A percentile compares a stretch with the other conserved stretches of the same genome.
These are phyloP conservation scores for Zoanthus solanderi DNA, from an alignment of 92 coral and sea anemone genomes.

Conservation along the genomic window DNA sequence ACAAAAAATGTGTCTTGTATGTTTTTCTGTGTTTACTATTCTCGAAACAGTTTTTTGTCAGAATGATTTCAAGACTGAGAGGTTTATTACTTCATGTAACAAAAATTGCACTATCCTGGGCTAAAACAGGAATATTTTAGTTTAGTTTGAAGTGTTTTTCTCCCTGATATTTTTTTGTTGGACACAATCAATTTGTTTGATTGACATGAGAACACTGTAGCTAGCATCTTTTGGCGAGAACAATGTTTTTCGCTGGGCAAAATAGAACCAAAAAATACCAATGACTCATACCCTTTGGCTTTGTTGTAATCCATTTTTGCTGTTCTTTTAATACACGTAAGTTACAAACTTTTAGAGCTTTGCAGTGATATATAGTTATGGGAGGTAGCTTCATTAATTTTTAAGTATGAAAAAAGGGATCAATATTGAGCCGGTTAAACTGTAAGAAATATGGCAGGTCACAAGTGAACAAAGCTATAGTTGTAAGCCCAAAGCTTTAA, in stretches of 20 bases:
- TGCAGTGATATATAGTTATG: background rate
- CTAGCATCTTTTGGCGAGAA: constrained; percentile 45
- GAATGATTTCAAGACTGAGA: constrained; percentile 19
- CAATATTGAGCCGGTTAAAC: no score
- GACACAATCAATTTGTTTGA: constrained; percentile 44
- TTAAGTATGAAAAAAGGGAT: background rate
- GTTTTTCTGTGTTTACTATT: constrained; percentile 9
- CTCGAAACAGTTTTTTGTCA: constrained; percentile 22
- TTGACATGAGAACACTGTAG: constrained; percentile 38
- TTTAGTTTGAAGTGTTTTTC: constrained; percentile 56
- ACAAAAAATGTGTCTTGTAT: constrained; percentile 32
- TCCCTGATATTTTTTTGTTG: constrained; percentile 45
- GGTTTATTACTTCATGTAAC: constrained; percentile 36
- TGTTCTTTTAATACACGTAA: constrained; percentile 48
- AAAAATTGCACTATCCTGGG: constrained; percentile 44
- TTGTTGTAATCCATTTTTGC: constrained; percentile 39
- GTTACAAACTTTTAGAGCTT: constrained; percentile 37
- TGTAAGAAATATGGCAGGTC: no score
- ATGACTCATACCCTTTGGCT: constrained; percentile 51
- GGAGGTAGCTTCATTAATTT: background rate
- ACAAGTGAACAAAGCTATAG: no score
- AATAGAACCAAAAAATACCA: constrained; percentile 24
- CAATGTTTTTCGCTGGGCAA: constrained; percentile 40
- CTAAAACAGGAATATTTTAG: constrained; percentile 58
- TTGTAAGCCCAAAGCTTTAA: no score